Evolutionary conservation across 1,140 invertebrate genomes (phyloP), one percentile per base, ranked within the genome.

Genomic region (Apis laboriosa): DNA sequence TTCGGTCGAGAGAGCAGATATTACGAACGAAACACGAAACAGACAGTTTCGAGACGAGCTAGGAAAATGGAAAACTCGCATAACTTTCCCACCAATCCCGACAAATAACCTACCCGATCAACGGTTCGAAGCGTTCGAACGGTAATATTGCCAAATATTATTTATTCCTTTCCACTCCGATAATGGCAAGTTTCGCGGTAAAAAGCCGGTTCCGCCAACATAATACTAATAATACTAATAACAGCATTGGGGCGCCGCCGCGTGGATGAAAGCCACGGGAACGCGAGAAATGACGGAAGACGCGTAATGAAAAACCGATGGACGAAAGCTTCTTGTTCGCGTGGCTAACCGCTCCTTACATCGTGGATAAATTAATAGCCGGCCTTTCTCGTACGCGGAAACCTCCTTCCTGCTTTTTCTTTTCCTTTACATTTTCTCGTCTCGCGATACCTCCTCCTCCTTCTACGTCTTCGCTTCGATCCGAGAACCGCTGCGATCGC

Each of bases 281-380:
- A 80, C 60, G 53, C 49, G 49, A 11, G 51, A 7, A 56, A 2
- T 24, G 70, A n/a, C 61, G 72, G 84, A 63, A 51, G 68, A 58
- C 19, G 60, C 17, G 61, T 49, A 51, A 81, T 60, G 72, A 81
- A 81, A 81, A 81, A 81, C 17, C 78, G 19, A 56, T 15, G 66
- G n/a, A 70, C 61, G 55, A 78, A 78, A 60, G 61, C 60, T 55
- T 51, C 70, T 64, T 56, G 64, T 61, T 34, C 60, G 56, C 56
- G 82, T 60, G 73, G 73, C 24, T 66, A 77, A 82, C 55, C 60
- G 24, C 63, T 63, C 83, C 28, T 87, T 84, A 58, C 56, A 60
- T 60, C 63, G 24, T 24, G 66, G 79, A 87, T 84, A 88, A 90
- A 87, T 87, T 83, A 83, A 83, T 83, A 83, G 77, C 34, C 73